phyloP scores from a whole-genome alignment of 2,888 invertebrate genomes.

The Mythimna lalbum region DNA sequence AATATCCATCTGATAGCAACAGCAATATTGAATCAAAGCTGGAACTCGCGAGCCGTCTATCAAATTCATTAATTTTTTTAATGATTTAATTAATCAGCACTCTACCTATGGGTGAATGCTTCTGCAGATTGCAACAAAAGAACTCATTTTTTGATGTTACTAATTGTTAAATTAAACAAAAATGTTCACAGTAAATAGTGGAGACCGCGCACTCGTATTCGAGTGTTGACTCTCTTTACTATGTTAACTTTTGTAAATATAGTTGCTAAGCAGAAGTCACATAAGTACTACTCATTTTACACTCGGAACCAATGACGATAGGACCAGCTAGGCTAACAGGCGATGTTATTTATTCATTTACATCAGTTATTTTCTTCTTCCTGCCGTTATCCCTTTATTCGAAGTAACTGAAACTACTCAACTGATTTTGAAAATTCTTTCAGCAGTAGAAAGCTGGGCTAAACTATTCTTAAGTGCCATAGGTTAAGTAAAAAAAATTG shows the following conservation, averaged over 20 bases:
- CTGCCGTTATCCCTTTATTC: no score
- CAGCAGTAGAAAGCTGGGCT: no score
- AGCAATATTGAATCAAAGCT: neutral
- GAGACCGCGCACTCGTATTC: conserved; percentile 15
- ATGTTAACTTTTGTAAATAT: conserved; percentile 6
- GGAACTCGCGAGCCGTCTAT: conserved; percentile 8
- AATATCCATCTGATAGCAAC: neutral
- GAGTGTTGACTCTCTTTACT: conserved; percentile 9
- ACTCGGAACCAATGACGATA: neutral
- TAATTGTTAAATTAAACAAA: conserved; percentile 36
- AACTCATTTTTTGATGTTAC: conserved; percentile 5
- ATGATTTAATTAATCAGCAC: conserved; percentile 33
- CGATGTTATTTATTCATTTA: neutral
- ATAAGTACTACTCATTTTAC: neutral
- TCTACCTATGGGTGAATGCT: conserved; percentile 19
- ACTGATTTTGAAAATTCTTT: no score
- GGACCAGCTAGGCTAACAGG: neutral
- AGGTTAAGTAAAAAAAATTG: no score
- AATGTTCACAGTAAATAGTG: conserved; percentile 25
- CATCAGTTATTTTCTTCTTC: neutral
- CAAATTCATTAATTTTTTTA: conserved; percentile 9
- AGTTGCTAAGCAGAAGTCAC: conserved; percentile 44
- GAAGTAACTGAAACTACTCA: no score
- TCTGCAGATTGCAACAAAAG: conserved; percentile 32
- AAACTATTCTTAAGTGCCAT: no score